Evolutionary conservation across 1,140 invertebrate genomes (phyloP), one percentile per base, ranked within the genome.

Genomic region (Glossosoma conforme): DNA sequence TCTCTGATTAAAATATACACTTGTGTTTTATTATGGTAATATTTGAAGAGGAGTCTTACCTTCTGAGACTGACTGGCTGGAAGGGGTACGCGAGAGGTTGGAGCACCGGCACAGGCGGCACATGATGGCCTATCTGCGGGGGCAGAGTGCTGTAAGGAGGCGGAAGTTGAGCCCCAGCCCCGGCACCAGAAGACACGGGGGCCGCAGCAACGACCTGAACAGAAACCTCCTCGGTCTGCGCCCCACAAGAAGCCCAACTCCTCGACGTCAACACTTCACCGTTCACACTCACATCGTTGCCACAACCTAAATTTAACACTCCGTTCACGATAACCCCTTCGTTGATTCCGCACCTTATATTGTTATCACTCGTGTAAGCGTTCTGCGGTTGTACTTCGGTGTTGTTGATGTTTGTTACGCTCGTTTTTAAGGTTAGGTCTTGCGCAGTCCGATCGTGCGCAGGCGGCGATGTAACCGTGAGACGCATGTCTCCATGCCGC

Each of bases 81-180:
- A 74, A 74, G 33, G 72, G 72, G 59, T 71, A 74, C 21, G 69
- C 67, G 51, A 68, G 70, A 13, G 62, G 58, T 30, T 69, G 64
- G 40, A 65, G 68, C 43, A 64, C 58, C 15, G 56, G 49, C 32
- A 42, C 46, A 24, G 42, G 56, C 35, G 55, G 35, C 10, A 20
- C 3, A 15, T 18, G 44, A 11, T 24, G 30, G 21, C 32, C 42
- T 18, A 21, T 32, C 21, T 41, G 22, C 13, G 51, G 57, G 37
- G 72, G 72, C 52, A 73, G 62, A 52, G 70, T 73, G 64, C 69
- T 74, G 64, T 73, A 73, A 15, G n/a, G n/a, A n/a, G 70, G 70
- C 57, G 72, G 72, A 53, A 51, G 21, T 33, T 67, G 68, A 46
- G 65, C 61, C 44, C 56, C 59, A 11, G 24, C 28, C 56, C 65